These are phyloP conservation scores for Lordiphosa andalusiaca DNA, from an alignment of 2,888 invertebrate genomes.

Conservation along the genomic window DNA sequence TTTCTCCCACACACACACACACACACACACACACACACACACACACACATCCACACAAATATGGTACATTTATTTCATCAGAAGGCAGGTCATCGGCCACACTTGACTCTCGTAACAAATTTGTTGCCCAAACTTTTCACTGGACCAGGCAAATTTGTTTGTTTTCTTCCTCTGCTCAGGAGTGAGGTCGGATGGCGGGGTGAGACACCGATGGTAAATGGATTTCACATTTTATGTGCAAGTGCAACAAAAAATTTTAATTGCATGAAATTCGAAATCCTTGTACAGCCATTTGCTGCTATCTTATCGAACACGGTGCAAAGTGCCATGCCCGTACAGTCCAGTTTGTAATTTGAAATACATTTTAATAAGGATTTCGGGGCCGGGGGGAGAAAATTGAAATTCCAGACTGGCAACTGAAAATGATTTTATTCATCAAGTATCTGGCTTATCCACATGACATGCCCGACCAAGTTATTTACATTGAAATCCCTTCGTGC, in stretches of 20 bases:
- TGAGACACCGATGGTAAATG: constrained; percentile 35
- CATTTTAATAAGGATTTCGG: constrained; percentile 30
- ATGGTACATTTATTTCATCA: constrained; percentile 13
- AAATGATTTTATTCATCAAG: constrained; percentile 21
- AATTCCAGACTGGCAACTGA: constrained; percentile 19
- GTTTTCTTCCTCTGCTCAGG: constrained; percentile 42
- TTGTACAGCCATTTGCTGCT: constrained; percentile 3
- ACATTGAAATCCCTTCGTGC: constrained; percentile 28
- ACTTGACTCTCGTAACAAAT: constrained; percentile 48
- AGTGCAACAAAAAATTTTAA: constrained; percentile 38
- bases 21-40: neutral
- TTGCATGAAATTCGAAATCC: constrained; percentile 43
- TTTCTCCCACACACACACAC: neutral
- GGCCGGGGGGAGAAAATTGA: neutral
- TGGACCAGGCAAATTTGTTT: constrained; percentile 40
- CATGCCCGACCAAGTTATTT: constrained; percentile 26
- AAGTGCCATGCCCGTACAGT: constrained; percentile 6
- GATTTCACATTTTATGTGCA: constrained; percentile 34
- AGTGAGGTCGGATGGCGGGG: constrained; percentile 32
- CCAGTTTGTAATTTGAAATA: constrained; percentile 25
- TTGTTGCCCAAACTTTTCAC: constrained; percentile 49
- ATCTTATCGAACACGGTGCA: neutral
- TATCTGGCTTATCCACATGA: constrained; percentile 21
- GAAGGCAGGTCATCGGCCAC: constrained; percentile 17
- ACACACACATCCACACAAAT: neutral